These are phyloP conservation scores for Watsonalla binaria DNA, from an alignment of 2,888 invertebrate species.

Conservation along the genomic window DNA sequence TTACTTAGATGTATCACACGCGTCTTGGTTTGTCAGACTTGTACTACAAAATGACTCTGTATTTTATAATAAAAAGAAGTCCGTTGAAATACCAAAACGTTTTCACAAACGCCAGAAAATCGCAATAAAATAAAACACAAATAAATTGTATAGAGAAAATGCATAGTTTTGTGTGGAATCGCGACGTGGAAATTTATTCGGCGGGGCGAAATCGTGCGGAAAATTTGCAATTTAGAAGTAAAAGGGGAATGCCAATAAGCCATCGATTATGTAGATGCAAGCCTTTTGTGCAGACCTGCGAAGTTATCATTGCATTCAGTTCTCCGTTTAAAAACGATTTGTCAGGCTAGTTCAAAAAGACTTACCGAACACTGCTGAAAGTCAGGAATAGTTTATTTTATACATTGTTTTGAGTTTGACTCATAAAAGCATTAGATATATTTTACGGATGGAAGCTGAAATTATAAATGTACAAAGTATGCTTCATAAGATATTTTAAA, in stretches of 20 bases:
- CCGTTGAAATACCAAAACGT: slow-evolving; percentile 6
- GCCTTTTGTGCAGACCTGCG: slow-evolving; percentile 66
- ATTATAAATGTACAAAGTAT: too few relatives aligned
- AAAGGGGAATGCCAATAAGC: slow-evolving; percentile 75
- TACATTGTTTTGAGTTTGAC: slow-evolving; percentile 2
- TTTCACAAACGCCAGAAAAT: slow-evolving; percentile 12
- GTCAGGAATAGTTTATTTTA: slow-evolving; percentile 28
- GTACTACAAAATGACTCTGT: too few relatives aligned
- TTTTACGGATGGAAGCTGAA: neutral
- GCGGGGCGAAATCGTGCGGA: slow-evolving; percentile 72
- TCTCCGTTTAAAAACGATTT: slow-evolving; percentile 60
- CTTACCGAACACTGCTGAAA: slow-evolving; percentile 35
- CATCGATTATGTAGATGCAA: slow-evolving; percentile 77
- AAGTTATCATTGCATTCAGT: slow-evolving; percentile 70
- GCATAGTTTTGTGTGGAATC: slow-evolving; percentile 53
- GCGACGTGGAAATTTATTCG: slow-evolving; percentile 72
- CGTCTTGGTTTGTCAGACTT: too few relatives aligned
- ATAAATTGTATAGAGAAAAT: slow-evolving; percentile 52
- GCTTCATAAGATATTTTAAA: too few relatives aligned
- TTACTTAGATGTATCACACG: too few relatives aligned
- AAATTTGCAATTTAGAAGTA: slow-evolving; percentile 79
- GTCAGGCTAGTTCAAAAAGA: slow-evolving; percentile 57
- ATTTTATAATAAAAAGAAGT: too few relatives aligned
- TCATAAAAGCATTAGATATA: neutral
- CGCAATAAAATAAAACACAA: slow-evolving; percentile 36